Conservation (phyloP, 2,888 invertebrate genomes). For the Sphaeridia pumilis region DNA sequence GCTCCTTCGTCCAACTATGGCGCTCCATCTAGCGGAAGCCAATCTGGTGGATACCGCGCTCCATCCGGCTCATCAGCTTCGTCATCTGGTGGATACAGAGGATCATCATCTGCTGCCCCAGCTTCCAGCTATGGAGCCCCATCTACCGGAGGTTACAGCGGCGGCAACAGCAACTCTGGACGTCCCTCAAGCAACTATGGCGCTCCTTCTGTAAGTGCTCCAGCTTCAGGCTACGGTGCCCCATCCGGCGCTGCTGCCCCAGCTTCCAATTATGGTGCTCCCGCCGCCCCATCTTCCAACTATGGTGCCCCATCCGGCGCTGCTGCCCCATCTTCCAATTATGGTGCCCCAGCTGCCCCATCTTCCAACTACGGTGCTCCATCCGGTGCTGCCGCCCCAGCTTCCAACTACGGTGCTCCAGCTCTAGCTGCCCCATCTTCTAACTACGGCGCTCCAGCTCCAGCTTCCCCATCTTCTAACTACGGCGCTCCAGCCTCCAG, state of each 20-base stretch:
- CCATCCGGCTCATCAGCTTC: slow-evolving; percentile 6
- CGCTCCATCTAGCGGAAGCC: slow-evolving; percentile 5
- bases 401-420: background rate
- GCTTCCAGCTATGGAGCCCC: slow-evolving; percentile 5
- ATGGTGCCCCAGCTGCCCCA: slow-evolving; percentile 10
- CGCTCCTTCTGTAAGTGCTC: slow-evolving; percentile 4
- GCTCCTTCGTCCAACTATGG: slow-evolving; percentile 9
- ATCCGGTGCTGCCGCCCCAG: slow-evolving; percentile 15
- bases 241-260: slow-evolving; percentile 1
- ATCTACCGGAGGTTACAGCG: background rate
- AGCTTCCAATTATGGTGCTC: slow-evolving; percentile 53
- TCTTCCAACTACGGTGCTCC: slow-evolving; percentile 5
- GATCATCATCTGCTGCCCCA: background rate
- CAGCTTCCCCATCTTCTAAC: background rate
- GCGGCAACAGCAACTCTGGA: background rate
- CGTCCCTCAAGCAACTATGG: slow-evolving; percentile 2
- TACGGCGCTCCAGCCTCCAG: background rate
- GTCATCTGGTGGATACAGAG: slow-evolving; percentile 3
- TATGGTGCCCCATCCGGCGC: slow-evolving; percentile 13
- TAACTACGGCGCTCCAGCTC: slow-evolving; percentile 8
- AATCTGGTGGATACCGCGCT: background rate
- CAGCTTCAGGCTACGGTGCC: slow-evolving; percentile 12
- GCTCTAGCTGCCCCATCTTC: slow-evolving; percentile 3
- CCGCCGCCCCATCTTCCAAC: slow-evolving; percentile 6
- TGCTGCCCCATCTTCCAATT: slow-evolving; percentile 6